phyloP scores from a whole-genome alignment of 1,140 invertebrate genomes.

The Gryon sp. region DNA sequence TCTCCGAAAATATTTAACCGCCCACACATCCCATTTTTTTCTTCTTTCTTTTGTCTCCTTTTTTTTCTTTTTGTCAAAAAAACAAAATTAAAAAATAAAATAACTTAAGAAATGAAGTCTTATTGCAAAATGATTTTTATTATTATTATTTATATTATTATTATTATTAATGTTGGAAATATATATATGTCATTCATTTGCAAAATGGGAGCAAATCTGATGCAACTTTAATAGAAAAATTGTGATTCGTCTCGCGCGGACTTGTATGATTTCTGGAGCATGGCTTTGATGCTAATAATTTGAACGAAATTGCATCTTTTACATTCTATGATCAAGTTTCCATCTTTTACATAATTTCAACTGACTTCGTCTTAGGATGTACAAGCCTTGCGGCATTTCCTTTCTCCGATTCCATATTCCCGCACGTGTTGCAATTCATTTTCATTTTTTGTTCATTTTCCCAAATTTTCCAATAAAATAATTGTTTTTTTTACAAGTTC shows the following conservation, averaged over 20 bases:
- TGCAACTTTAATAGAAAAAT: slow-evolving; percentile 26
- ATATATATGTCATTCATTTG: slow-evolving; percentile 5
- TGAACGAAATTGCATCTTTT: slow-evolving; percentile 62
- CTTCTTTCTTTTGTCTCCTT: slow-evolving; percentile 18
- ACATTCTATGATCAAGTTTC: slow-evolving; percentile 64
- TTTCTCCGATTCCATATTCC: slow-evolving; percentile 64
- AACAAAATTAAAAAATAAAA: background rate
- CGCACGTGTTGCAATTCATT: slow-evolving; percentile 61
- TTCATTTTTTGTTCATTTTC: slow-evolving; percentile 65
- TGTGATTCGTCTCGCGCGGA: slow-evolving; percentile 35
- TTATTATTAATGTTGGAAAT: too few relatives aligned
- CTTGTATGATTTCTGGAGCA: slow-evolving; percentile 51
- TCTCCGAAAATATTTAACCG: slow-evolving; percentile 9
- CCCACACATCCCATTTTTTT: slow-evolving; percentile 22
- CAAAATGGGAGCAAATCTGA: slow-evolving; percentile 3
- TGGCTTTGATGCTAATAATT: slow-evolving; percentile 60
- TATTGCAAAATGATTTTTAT: background rate
- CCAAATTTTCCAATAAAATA: slow-evolving; percentile 41
- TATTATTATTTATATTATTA: too few relatives aligned
- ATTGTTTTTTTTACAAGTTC: slow-evolving; percentile 49
- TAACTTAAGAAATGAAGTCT: background rate
- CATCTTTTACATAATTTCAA: slow-evolving; percentile 65
- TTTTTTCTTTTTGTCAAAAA: too few relatives aligned
- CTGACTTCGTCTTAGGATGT: slow-evolving; percentile 57
- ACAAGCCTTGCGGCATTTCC: slow-evolving; percentile 46